Percentiles rank a stretch among this genome's conserved stretches.
These are phyloP conservation scores for Ecliptopera silaceata DNA, from an alignment of 2,888 invertebrate species.

Conservation along the genomic window DNA sequence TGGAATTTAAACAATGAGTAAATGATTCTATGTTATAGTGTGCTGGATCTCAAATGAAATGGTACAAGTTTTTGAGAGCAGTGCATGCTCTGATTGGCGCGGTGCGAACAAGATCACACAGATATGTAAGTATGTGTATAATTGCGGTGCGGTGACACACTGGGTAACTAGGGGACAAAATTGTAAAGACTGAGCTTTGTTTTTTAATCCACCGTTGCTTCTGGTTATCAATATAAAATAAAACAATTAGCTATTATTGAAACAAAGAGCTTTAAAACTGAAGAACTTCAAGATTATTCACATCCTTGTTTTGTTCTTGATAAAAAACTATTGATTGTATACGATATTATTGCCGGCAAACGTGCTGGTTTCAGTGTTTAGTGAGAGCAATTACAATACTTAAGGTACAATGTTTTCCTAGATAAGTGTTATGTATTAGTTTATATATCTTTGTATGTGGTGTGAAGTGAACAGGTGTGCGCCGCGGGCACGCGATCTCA, in stretches of 20 bases:
- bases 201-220: neutral
- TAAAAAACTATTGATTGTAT: no score
- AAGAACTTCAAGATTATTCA: no score
- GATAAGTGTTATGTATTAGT: neutral
- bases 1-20: conserved; percentile 32
- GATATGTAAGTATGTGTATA: conserved; percentile 20
- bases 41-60: conserved; percentile 35
- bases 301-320: no score
- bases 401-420: neutral
- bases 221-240: neutral
- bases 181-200: neutral
- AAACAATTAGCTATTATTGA: no score
- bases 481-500: conserved; percentile 23
- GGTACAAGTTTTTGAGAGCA: conserved; percentile 35
- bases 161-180: neutral
- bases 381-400: neutral
- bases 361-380: no score
- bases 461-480: conserved; percentile 9
- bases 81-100: conserved; percentile 34
- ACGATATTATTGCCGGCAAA: no score
- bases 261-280: no score
- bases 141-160: conserved; percentile 20
- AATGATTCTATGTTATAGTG: conserved; percentile 16
- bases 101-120: conserved; percentile 23
- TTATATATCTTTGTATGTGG: conserved; percentile 6